These are phyloP conservation scores for Neoitamus cyanurus DNA, from an alignment of 2,888 invertebrate genomes.

Conservation along the genomic window DNA sequence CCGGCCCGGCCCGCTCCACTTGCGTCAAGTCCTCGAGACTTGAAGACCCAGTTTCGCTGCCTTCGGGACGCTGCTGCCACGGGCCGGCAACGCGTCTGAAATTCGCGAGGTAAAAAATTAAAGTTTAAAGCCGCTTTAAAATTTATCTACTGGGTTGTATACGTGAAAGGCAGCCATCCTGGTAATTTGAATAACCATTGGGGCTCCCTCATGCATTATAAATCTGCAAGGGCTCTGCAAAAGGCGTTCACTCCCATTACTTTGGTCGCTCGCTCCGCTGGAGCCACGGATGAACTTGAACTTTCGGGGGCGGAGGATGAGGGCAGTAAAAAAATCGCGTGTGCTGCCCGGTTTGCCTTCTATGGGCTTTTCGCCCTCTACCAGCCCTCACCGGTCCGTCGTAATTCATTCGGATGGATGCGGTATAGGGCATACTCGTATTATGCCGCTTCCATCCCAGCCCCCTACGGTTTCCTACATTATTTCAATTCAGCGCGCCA, in stretches of 20 bases:
- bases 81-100: neutral
- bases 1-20: neutral
- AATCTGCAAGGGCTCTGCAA: conserved; percentile 28
- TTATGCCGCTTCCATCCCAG: neutral
- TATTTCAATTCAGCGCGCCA: conserved; percentile 7
- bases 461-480: neutral
- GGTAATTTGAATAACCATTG: conserved; percentile 44
- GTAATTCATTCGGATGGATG: neutral
- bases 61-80: neutral
- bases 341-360: neutral
- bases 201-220: conserved; percentile 38
- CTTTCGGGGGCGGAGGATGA: neutral
- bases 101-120: conserved; percentile 32
- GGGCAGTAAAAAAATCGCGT: conserved; percentile 12
- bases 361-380: neutral
- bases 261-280: neutral
- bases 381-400: neutral
- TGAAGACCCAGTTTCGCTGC: conserved; percentile 23
- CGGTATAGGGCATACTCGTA: neutral
- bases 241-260: conserved; percentile 23
- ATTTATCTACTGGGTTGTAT: conserved; percentile 25
- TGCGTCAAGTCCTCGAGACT: conserved; percentile 23
- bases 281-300: conserved; percentile 1
- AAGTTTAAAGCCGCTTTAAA: conserved; percentile 37
- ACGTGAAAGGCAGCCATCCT: conserved; percentile 30